These are phyloP conservation scores for Microctonus aethiopoides DNA, from an alignment of 2,888 invertebrate genomes.

Conservation along the genomic window DNA sequence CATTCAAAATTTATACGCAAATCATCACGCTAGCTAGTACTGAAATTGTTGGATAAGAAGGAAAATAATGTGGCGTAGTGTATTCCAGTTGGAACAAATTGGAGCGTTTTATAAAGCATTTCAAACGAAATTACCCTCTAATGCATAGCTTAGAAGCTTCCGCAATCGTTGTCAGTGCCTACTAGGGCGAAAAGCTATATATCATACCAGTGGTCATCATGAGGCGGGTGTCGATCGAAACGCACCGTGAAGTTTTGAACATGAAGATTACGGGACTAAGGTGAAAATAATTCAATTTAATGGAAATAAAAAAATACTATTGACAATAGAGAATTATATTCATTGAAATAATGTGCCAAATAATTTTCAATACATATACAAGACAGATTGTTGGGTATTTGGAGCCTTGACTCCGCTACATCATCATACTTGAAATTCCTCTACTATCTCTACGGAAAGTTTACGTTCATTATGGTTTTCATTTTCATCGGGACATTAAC, in stretches of 20 bases:
- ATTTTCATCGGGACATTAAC: constrained; percentile 46
- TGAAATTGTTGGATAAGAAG: background rate
- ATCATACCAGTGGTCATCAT: background rate
- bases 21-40: background rate
- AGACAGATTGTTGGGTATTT: constrained; percentile 33
- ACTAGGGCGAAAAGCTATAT: background rate
- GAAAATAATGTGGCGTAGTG: background rate
- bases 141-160: background rate
- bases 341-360: no score
- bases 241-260: constrained; percentile 22
- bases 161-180: background rate
- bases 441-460: constrained; percentile 46
- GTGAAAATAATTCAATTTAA: constrained; percentile 12
- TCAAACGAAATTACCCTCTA: background rate
- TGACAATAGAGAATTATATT: no score
- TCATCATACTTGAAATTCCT: constrained; percentile 17
- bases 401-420: constrained; percentile 31
- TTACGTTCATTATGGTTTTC: constrained; percentile 40
- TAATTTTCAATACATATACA: background rate
- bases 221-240: background rate
- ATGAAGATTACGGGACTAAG: constrained; percentile 21
- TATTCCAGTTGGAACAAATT: background rate
- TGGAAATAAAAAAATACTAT: background rate
- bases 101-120: background rate
- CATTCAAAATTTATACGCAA: background rate